phyloP scores from a whole-genome alignment of 2,888 invertebrate species.

The Coelopa pilipes region DNA sequence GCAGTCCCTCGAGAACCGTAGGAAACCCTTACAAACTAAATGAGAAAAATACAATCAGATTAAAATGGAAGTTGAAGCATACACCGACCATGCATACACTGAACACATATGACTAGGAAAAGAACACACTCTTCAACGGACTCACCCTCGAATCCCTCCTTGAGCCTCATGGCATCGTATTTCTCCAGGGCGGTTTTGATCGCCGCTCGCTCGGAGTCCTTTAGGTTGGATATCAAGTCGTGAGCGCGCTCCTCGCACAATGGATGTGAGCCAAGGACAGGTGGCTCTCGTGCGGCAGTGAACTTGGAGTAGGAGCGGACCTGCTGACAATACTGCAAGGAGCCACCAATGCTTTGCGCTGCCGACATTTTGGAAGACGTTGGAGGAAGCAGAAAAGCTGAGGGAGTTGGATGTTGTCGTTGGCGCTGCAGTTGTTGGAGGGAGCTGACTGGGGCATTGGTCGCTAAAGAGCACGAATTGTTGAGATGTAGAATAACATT shows the following conservation, averaged over 20 bases:
- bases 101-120: background rate
- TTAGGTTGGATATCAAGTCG: constrained; percentile 78
- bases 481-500: constrained; percentile 9
- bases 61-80: background rate
- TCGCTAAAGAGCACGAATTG: background rate
- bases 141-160: constrained; percentile 83
- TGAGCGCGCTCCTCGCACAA: constrained; percentile 78
- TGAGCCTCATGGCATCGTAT: constrained; percentile 78
- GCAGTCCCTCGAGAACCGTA: too few relatives aligned
- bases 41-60: background rate
- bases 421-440: constrained; percentile 22
- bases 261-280: constrained; percentile 52
- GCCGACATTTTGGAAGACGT: constrained; percentile 3
- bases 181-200: constrained; percentile 77
- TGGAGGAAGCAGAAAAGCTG: constrained; percentile 10
- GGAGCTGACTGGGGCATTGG: background rate
- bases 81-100: constrained; percentile 18
- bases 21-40: too few relatives aligned
- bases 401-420: constrained; percentile 32
- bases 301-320: constrained; percentile 49
- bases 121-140: constrained; percentile 18
- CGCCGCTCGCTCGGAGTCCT: constrained; percentile 77
- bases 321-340: background rate
- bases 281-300: constrained; percentile 44
- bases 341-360: constrained; percentile 2